Base-by-base conservation (phyloP, 2,888 invertebrate species). In the Athalia rosae region DNA sequence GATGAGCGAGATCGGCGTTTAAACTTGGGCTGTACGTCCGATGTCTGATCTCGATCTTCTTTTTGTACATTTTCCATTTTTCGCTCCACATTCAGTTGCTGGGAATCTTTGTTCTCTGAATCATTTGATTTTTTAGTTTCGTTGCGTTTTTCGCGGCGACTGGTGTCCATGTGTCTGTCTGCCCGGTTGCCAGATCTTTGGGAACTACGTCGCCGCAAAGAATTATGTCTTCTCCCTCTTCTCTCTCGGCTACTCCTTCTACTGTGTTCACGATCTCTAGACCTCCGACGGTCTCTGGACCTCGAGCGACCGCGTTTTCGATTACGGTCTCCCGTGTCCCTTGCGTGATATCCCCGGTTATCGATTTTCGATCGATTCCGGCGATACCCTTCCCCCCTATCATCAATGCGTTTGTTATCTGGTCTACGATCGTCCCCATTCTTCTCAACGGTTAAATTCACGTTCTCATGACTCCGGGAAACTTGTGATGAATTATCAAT, bases 1-100 rank as follows among this genome's bases (percentile, higher is more conserved):
- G 84, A 86, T 78, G 86, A 87, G 61, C 87, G 86, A 15, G 88
- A 88, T 66, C 85, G 84, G 48, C 87, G 87, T 80, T 87, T 85
- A 58, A 87, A 88, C 81, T 87, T 88, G 5, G 85, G 81, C 79
- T 86, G 84, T 58, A 78, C 82, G 43, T 77, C 76, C n/a, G 81
- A 81, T 9, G 83, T 82, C 2, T 81, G 78, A 0, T 76, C 28
- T 8, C 13, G 71, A 13, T 79, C 66, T 64, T 41, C 48, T 5
- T 81, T 80, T 7, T 82, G 82, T 7, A 28, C 7, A 43, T 77
- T 83, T 2, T 76, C 83, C 81, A 76, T 81, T 74, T 78, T 81
- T 63, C 53, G 82, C 77, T 58, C 82, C 78, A 45, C 80, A 78
- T 73, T 80, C 8, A 82, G 78, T 13, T 79, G 78, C 64, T 78